Conservation (phyloP, 1,140 invertebrate genomes). For the Drosophila serrata region DNA sequence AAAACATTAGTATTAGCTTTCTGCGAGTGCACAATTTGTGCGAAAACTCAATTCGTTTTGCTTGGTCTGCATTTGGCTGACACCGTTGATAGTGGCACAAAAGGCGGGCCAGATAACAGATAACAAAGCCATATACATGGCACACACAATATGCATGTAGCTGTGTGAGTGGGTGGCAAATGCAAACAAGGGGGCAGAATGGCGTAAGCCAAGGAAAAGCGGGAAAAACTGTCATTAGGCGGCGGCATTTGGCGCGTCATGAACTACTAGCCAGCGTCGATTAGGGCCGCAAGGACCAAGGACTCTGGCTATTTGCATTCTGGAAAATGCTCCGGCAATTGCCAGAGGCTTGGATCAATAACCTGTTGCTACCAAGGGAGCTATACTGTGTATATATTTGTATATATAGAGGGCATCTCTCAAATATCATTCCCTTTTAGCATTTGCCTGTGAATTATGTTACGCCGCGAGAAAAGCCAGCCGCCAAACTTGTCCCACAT, state of each 20-base stretch:
- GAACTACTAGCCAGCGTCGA: conserved; percentile 61
- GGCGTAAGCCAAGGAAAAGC: conserved; percentile 42
- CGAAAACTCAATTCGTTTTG: conserved; percentile 47
- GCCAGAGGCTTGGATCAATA: conserved; percentile 70
- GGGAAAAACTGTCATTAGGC: conserved; percentile 67
- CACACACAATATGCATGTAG: conserved; percentile 6
- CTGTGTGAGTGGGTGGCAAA: conserved; percentile 30
- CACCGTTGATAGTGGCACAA: conserved; percentile 58
- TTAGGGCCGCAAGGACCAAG: conserved; percentile 39
- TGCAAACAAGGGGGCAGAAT: conserved; percentile 62
- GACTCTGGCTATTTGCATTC: conserved; percentile 39
- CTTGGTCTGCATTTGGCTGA: conserved; percentile 55
- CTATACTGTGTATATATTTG: neutral
- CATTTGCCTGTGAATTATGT: conserved; percentile 43
- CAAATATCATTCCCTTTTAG: conserved; percentile 24
- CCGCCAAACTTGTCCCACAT: conserved; percentile 34
- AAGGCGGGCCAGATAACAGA: conserved; percentile 61
- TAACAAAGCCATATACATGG: conserved; percentile 57
- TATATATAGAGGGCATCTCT: neutral
- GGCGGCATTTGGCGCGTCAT: conserved; percentile 61
- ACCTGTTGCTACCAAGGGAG: conserved; percentile 60
- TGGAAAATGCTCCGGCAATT: conserved; percentile 16
- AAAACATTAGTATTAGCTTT: neutral
- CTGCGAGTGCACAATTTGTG: conserved; percentile 31
- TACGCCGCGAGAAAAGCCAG: conserved; percentile 9